Conservation (phyloP, 2,888 invertebrate genomes). For the Erebia aethiops region DNA sequence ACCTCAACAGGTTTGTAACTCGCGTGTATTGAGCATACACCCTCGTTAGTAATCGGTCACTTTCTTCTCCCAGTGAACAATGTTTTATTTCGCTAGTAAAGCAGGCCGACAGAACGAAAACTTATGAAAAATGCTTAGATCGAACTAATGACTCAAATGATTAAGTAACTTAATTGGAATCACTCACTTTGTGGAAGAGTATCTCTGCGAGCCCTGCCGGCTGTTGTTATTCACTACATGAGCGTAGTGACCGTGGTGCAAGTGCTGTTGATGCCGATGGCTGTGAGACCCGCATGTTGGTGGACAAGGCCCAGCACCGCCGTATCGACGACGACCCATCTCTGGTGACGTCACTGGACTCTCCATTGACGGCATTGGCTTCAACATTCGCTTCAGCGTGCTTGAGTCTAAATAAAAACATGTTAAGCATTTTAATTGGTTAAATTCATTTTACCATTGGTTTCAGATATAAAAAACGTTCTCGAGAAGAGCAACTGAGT, state of each 20-base stretch:
- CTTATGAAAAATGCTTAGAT: no score
- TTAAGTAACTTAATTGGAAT: background rate
- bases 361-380: conserved; percentile 95
- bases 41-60: no score
- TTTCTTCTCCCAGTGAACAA: no score
- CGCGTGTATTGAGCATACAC: no score
- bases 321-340: conserved; percentile 92
- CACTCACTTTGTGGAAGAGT: conserved; percentile 57
- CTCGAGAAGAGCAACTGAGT: no score
- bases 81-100: no score
- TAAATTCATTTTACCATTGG: no score
- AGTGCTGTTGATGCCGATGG: conserved; percentile 83
- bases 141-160: no score
- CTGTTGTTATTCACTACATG: conserved; percentile 83
- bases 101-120: no score
- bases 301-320: conserved; percentile 80
- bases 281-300: conserved; percentile 85
- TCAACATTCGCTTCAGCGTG: conserved; percentile 96
- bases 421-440: no score
- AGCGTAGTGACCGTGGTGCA: conserved; percentile 70
- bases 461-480: no score
- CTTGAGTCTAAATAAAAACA: conserved; percentile 85
- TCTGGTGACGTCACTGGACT: conserved; percentile 96
- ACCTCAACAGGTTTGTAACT: no score
- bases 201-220: conserved; percentile 87